Evolutionary conservation across 92 coral and sea anemone species (phyloP).

Genomic region (Anthopleura xanthogrammica): DNA sequence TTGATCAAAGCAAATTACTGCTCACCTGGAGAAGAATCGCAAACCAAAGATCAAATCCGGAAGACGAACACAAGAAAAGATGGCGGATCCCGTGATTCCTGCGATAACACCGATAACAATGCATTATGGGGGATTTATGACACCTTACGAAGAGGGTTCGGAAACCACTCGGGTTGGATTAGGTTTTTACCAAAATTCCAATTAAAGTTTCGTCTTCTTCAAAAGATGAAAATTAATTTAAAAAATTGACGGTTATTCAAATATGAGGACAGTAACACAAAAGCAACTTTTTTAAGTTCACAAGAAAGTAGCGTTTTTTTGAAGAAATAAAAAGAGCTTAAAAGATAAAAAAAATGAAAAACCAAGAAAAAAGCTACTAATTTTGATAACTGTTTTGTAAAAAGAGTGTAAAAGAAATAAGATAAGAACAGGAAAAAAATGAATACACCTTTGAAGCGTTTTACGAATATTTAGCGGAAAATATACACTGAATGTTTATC

Average conservation of each 20-base stretch:
- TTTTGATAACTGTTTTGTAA: no score
- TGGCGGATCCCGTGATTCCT: conserved; percentile 84
- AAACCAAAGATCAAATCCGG: conserved; percentile 51
- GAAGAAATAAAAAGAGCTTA: no score
- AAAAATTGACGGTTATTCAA: not conserved
- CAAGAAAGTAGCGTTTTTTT: no score
- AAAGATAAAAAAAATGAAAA: no score
- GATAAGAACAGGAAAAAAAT: not conserved
- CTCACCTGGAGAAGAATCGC: conserved; percentile 52
- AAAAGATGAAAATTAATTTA: not conserved
- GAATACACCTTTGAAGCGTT: not conserved
- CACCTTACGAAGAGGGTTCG: not conserved
- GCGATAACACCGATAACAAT: conserved; percentile 11
- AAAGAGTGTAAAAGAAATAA: no score
- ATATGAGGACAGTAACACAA: no score
- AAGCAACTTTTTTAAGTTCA: no score
- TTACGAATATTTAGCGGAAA: no score
- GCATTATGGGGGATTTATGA: conserved; percentile 31
- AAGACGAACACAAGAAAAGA: conserved; percentile 50
- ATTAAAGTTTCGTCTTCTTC: not conserved
- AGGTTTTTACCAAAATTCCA: not conserved
- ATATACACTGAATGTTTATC: not conserved
- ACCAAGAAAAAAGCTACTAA: no score
- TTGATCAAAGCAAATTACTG: not conserved
- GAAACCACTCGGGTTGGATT: conserved; percentile 5